phyloP scores from a whole-genome alignment of 2,888 invertebrate genomes.

The Nesidiocoris tenuis region DNA sequence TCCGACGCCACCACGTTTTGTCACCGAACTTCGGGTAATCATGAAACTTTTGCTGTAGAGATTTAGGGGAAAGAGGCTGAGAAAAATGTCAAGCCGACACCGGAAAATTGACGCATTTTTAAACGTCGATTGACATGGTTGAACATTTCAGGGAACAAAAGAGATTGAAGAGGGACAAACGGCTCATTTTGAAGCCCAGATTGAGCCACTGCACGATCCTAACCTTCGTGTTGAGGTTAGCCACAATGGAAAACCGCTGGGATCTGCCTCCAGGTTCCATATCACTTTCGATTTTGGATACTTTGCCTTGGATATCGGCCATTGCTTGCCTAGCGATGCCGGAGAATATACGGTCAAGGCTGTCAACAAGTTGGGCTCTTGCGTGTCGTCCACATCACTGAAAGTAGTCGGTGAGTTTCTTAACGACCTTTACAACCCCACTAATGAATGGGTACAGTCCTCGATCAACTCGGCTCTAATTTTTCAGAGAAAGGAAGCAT shows the following conservation, averaged over 20 bases:
- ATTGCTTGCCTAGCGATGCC: slow-evolving; percentile 91
- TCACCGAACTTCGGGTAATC: slow-evolving; percentile 70
- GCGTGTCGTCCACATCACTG: slow-evolving; percentile 77
- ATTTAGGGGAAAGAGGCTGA: too few relatives aligned
- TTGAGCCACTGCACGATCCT: slow-evolving; percentile 86
- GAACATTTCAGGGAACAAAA: slow-evolving; percentile 74
- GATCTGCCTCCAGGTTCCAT: slow-evolving; percentile 87
- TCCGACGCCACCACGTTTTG: slow-evolving; percentile 77
- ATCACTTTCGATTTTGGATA: slow-evolving; percentile 97
- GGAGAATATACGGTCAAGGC: slow-evolving; percentile 93
- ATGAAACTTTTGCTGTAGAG: too few relatives aligned
- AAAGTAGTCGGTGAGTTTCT: slow-evolving; percentile 61
- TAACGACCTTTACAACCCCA: neutral
- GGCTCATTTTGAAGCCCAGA: slow-evolving; percentile 93
- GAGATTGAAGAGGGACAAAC: slow-evolving; percentile 89
- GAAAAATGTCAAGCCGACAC: too few relatives aligned
- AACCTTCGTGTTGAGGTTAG: slow-evolving; percentile 87
- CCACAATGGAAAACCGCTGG: slow-evolving; percentile 87
- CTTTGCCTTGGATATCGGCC: slow-evolving; percentile 90
- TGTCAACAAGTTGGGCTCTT: slow-evolving; percentile 87
- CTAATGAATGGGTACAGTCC: neutral
- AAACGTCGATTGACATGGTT: too few relatives aligned
- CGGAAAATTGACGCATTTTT: too few relatives aligned
- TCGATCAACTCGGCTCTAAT: too few relatives aligned
- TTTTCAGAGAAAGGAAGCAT: slow-evolving; percentile 72